Evolutionary conservation across 2,888 invertebrate species (phyloP).

Genomic region (Halictus ligatus): DNA sequence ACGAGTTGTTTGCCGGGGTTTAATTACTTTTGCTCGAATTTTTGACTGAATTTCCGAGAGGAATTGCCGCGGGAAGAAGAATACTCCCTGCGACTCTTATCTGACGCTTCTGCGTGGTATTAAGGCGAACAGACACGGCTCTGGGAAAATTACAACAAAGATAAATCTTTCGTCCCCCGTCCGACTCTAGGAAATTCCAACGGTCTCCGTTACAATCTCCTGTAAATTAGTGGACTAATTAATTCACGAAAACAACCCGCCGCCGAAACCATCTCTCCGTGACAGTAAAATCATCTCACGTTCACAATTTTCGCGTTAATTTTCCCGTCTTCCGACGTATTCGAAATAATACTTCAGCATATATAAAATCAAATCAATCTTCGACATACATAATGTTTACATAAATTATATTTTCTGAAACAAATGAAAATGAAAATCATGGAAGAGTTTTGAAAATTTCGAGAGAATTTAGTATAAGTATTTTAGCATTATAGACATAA

Average conservation of each 20-base stretch:
- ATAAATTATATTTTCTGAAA: no score
- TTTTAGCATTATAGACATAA: no score
- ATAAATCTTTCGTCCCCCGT: slow-evolving; percentile 19
- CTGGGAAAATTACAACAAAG: slow-evolving; percentile 27
- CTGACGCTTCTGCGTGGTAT: slow-evolving; percentile 4
- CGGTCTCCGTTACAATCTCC: slow-evolving; percentile 3
- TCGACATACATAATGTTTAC: no score
- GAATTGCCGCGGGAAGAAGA: background rate
- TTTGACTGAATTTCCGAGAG: slow-evolving; percentile 18
- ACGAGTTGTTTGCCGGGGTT: slow-evolving; percentile 8
- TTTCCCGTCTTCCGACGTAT: no score
- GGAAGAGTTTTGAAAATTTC: no score
- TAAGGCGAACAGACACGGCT: background rate
- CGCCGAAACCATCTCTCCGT: background rate
- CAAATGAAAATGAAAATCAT: no score
- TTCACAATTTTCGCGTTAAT: background rate
- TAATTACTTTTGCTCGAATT: slow-evolving; percentile 46
- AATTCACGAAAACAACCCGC: background rate
- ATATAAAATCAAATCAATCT: background rate
- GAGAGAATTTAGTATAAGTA: no score
- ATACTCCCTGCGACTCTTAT: slow-evolving; percentile 25
- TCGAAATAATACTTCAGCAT: background rate
- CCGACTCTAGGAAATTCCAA: slow-evolving; percentile 26
- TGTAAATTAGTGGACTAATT: slow-evolving; percentile 29
- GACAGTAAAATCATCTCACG: background rate